Evolutionary conservation across 2,888 invertebrate genomes (phyloP), one percentile per base, ranked within the genome.

Genomic region (Scaeva pyrastri): DNA sequence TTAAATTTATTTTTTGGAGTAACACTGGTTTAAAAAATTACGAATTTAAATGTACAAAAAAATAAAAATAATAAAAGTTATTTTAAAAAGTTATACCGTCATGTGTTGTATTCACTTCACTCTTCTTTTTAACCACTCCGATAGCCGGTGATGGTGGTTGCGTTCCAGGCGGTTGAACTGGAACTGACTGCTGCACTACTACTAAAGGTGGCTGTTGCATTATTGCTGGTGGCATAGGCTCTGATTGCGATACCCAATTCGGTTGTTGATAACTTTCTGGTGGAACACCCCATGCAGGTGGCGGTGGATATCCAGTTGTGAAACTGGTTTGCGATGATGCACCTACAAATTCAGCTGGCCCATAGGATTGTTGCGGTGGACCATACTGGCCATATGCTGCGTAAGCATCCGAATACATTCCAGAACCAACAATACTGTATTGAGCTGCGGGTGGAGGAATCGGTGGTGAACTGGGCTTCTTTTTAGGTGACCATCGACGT

Each of bases 401-500:
- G 73, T 91, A 91, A 1, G 90, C 88, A 26, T 89, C 89, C 23
- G 90, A 88, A 74, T 91, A 92, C 88, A 92, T 89, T 70, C 89
- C 89, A 4, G 90, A 88, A 0, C 90, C 89, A 88, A 90, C 89
- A 2, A 90, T 90, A 14, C 86, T 83, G 60, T 91, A 92, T 5
- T 89, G 85, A 0, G 89, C 56, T 74, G 88, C 88, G 12, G 83
- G 87, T 16, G 88, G 79, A 43, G 89, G 89, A 41, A 87, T 72
- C 8, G 88, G 87, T 19, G 89, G 90, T 3, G 90, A 89, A 39
- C 56, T 88, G 0, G 89, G 89, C 73, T 89, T 89, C 48, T 89
- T 91, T 62, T 91, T 92, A 2, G 92, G 91, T 0, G 91, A 91
- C 91, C 92, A 91, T 12, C 91, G 90, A 12, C 91, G 89, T 1